Evolutionary conservation across 2,888 invertebrate genomes (phyloP).

Genomic region (Minunthozetes semirufus): DNA sequence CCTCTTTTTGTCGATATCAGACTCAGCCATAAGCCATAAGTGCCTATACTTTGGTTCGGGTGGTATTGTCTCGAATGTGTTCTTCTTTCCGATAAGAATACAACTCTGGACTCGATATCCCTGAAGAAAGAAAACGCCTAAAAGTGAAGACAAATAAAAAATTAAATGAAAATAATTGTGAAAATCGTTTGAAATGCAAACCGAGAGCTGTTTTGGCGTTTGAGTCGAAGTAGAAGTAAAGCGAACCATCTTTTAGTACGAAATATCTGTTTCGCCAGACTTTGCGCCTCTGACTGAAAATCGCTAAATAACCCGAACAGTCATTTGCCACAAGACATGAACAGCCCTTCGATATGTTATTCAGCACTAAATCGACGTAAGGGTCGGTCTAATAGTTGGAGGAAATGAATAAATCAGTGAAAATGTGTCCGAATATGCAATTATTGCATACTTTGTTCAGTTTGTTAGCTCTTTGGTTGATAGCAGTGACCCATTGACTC

Average conservation of each 20-base stretch:
- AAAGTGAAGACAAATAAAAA: neutral
- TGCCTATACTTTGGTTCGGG: constrained; percentile 77
- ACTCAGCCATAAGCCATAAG: constrained; percentile 86
- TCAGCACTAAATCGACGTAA: constrained; percentile 68
- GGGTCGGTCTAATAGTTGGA: constrained; percentile 53
- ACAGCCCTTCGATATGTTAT: constrained; percentile 68
- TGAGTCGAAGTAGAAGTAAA: constrained; percentile 85
- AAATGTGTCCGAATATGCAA: neutral
- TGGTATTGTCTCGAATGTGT: constrained; percentile 83
- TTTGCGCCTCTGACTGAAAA: constrained; percentile 62
- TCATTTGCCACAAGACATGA: constrained; percentile 72
- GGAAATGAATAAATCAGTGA: neutral
- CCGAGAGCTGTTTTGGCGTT: constrained; percentile 82
- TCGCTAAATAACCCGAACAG: constrained; percentile 82
- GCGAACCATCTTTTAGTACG: constrained; percentile 86
- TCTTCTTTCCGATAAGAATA: constrained; percentile 71
- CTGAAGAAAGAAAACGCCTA: constrained; percentile 86
- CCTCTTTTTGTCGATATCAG: constrained; percentile 91
- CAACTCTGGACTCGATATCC: constrained; percentile 84
- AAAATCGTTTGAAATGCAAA: too few species aligned
- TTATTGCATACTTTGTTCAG: constrained; percentile 57
- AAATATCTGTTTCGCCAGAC: constrained; percentile 88
- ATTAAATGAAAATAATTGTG: too few species aligned
- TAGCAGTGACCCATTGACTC: constrained; percentile 63
- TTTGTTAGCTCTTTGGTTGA: constrained; percentile 69